These are phyloP conservation scores for Drosophila sp. DNA, from an alignment of 1,140 invertebrate genomes.

Conservation along the genomic window DNA sequence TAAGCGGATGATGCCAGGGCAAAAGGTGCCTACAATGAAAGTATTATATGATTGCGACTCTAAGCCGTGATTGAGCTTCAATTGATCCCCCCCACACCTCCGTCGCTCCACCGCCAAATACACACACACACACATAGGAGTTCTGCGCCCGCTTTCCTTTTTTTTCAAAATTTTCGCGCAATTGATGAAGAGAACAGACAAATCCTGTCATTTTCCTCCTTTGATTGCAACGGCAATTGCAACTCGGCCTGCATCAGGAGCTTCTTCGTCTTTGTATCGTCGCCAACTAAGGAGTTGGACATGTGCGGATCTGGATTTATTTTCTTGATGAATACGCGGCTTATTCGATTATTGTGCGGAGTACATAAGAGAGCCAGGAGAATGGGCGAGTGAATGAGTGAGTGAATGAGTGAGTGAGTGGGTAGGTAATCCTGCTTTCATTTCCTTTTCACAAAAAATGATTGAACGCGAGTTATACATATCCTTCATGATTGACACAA, in stretches of 20 bases:
- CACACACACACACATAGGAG: background rate
- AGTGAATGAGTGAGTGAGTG: background rate
- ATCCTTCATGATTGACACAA: constrained; percentile 68
- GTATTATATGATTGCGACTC: constrained; percentile 65
- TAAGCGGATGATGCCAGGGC: constrained; percentile 64
- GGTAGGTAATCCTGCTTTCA: constrained; percentile 57
- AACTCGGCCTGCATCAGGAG: constrained; percentile 34
- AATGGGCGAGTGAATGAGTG: background rate
- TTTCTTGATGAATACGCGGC: constrained; percentile 73
- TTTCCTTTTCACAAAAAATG: constrained; percentile 68
- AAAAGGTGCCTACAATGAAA: constrained; percentile 53
- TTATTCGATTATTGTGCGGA: constrained; percentile 72
- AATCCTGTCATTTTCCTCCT: constrained; percentile 43
- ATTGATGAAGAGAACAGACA: constrained; percentile 41
- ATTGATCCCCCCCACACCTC: constrained; percentile 18
- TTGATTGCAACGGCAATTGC: constrained; percentile 52
- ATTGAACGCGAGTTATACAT: constrained; percentile 68
- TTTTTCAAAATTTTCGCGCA: constrained; percentile 6
- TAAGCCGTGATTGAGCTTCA: constrained; percentile 59
- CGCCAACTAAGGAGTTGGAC: constrained; percentile 50
- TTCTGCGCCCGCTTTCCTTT: constrained; percentile 12
- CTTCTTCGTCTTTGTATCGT: constrained; percentile 32
- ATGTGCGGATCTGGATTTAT: constrained; percentile 81
- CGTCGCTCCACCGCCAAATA: background rate
- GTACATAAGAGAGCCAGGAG: background rate